These are phyloP conservation scores for Neocrepidodera transversa DNA, from an alignment of 2,888 invertebrate species.

Conservation along the genomic window DNA sequence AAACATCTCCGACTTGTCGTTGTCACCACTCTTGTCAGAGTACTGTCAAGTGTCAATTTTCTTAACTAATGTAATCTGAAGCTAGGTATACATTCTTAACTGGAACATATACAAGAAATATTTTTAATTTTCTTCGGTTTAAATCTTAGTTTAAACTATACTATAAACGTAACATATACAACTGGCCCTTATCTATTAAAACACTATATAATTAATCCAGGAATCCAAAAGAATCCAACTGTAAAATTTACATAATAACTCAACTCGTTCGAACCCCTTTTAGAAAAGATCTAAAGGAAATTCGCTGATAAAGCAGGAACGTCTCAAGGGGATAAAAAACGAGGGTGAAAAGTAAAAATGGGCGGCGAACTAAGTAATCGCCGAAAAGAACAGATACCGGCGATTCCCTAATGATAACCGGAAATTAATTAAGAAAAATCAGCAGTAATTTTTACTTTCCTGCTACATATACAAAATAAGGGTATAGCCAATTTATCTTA, in stretches of 20 bases:
- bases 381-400: background rate
- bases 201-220: background rate
- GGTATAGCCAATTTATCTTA: too few species aligned
- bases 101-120: too few species aligned
- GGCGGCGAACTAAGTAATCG: background rate
- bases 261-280: background rate
- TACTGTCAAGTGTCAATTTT: too few species aligned
- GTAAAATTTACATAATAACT: slow-evolving; percentile 8
- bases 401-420: background rate
- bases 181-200: too few species aligned
- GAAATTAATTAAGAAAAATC: background rate
- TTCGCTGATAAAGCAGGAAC: slow-evolving; percentile 7
- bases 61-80: too few species aligned
- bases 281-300: background rate
- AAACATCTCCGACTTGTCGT: too few species aligned
- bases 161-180: too few species aligned
- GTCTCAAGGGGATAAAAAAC: background rate
- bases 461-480: too few species aligned
- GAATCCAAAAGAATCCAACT: background rate
- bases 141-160: too few species aligned
- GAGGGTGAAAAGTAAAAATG: background rate
- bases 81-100: too few species aligned
- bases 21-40: too few species aligned
- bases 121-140: too few species aligned
- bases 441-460: background rate